phyloP scores from a whole-genome alignment of 1,140 invertebrate genomes.

The Aphelinus certus region DNA sequence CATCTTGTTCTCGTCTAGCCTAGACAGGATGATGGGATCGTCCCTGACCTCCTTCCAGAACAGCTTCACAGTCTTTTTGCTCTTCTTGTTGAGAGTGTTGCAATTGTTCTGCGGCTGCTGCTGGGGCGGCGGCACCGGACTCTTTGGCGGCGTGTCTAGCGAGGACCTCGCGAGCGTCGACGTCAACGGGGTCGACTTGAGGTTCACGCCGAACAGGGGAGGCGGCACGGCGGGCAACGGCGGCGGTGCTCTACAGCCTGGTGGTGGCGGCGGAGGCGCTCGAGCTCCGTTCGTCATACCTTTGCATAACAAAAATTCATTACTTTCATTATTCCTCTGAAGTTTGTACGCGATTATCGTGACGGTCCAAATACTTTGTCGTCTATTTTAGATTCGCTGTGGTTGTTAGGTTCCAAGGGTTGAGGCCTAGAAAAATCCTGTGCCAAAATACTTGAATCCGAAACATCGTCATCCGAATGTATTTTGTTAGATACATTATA shows the following conservation, averaged over 20 bases:
- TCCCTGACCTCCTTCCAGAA: constrained; percentile 97
- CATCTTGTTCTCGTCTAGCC: constrained; percentile 73
- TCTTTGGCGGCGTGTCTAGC: constrained; percentile 45
- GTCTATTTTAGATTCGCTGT: no score
- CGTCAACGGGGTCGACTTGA: constrained; percentile 50
- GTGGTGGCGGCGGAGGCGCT: constrained; percentile 62
- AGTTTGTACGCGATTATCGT: no score
- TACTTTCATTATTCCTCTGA: no score
- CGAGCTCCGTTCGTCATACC: constrained; percentile 12
- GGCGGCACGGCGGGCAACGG: constrained; percentile 64
- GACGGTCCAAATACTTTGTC: no score
- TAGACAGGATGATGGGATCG: constrained; percentile 78
- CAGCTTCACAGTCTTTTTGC: constrained; percentile 98
- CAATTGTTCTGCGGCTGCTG: constrained; percentile 56
- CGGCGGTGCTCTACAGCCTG: constrained; percentile 54
- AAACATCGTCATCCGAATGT: no score
- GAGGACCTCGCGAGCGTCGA: constrained; percentile 39
- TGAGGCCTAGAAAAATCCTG: no score
- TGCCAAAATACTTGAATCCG: no score
- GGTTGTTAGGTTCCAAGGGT: no score
- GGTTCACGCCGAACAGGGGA: constrained; percentile 59
- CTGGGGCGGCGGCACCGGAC: constrained; percentile 41
- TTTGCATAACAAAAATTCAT: not conserved
- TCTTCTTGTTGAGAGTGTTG: constrained; percentile 75
- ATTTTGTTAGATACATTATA: no score